A percentile compares a stretch with the other conserved stretches of the same genome.
These are phyloP conservation scores for Echinometra lucunter DNA, from an alignment of 53 echinoderm and acorn worm genomes.

Conservation along the genomic window DNA sequence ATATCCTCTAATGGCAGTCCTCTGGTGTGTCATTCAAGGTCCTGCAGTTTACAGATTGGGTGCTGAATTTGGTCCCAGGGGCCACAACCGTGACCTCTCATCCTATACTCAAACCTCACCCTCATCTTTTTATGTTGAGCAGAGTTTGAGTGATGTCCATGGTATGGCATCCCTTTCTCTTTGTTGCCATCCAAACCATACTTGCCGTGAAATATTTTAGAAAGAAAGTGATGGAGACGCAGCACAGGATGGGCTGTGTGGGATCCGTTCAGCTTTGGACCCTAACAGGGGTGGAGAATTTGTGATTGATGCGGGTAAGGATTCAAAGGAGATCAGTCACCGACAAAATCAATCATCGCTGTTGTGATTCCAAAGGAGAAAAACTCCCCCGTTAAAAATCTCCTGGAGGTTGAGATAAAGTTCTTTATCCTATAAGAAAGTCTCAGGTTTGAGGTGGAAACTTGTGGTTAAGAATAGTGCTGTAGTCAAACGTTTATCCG, in stretches of 20 bases:
- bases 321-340: conserved; percentile 30
- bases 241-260: not conserved
- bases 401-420: not conserved
- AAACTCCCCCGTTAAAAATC: not conserved
- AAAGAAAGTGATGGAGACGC: not conserved
- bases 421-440: not conserved
- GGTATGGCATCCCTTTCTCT: conserved; percentile 13
- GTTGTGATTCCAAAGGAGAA: conserved; percentile 2
- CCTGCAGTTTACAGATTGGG: conserved; percentile 28
- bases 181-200: conserved; percentile 8
- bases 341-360: conserved; percentile 49
- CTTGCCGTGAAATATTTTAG: conserved; percentile 6
- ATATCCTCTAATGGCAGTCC: conserved; percentile 29
- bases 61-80: not conserved
- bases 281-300: not conserved
- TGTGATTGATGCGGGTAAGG: conserved; percentile 47
- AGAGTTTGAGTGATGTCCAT: not conserved
- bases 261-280: not conserved
- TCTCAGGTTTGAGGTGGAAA: not conserved
- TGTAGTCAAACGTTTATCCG: too few species aligned
- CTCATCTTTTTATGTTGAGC: not conserved
- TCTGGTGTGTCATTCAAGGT: conserved; percentile 40
- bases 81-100: conserved; percentile 18
- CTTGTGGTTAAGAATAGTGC: not conserved
- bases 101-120: conserved; percentile 12